Base-by-base conservation (phyloP, 2,797 vertebrate species). In the Chelon auratus region DNA sequence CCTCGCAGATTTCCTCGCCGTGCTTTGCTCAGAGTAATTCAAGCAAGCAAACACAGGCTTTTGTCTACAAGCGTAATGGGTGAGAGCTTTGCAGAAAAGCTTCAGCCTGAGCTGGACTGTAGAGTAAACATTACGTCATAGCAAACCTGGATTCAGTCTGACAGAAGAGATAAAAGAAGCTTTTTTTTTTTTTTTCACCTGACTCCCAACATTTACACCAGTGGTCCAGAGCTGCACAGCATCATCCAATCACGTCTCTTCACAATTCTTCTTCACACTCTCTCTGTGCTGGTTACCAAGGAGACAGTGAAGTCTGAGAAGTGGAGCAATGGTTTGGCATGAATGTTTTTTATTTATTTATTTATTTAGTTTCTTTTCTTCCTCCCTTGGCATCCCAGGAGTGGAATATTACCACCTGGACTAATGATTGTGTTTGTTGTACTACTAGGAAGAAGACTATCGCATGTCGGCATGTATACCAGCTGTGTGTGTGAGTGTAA, bases 261-360 rank as follows among this genome's bases (percentile, higher is more conserved):
- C 85, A 87, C 87, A 91, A 92, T 86, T 87, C 80, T 81, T 88
- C 81, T 81, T 88, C 86, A 77, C 81, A 63, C 84, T 82, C 80
- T 77, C 89, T 87, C 90, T 69, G 65, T 78, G 84, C 89, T 63
- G 90, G 90, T 93, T 93, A 89, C 90, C 90, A 92, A 89, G 91
- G 93, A 93, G 92, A 92, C 90, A 91, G 90, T 89, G 85, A 87
- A 88, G 86, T 90, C 90, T 87, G 85, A 72, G 89, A 89, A 92
- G 85, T 92, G 75, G 85, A 90, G 91, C 91, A 81, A 83, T 56
- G 86, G 78, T 89, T 89, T 85, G 81, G 85, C 84, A 72, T 67
- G 67, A 69, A 57, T 66, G 45, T 77, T 75, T 81, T 70, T 80
- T 55, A 26, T 71, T 68, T 72, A 47, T 36, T 67, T 72, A 64